Base-by-base conservation (phyloP, 2,888 invertebrate species). In the Hermaeophaga mercurialis region DNA sequence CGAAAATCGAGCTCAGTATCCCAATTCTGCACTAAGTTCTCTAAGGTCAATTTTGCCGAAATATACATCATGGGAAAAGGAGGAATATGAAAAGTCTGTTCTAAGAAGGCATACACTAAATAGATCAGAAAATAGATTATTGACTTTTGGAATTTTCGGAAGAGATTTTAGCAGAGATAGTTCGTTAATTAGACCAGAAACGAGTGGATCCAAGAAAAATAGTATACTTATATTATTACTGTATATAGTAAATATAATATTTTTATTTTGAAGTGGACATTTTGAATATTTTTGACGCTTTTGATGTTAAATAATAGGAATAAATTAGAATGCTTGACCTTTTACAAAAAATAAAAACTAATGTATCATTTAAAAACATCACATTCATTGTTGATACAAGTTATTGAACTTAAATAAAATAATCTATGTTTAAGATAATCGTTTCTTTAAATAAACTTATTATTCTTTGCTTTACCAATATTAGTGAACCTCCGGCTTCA, bases 131-230 rank as follows among this genome's bases (percentile, higher is more conserved):
- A 74, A 68, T 1, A 49, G 82, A 34, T 62, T 84, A 39, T 77
- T 83, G 34, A 72, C 78, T 3, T 83, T 84, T 54, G 81, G 78
- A 0, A 72, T 85, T 5, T 84, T 80, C 76, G 83, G 84, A 0
- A 76, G 84, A 59, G 75, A 80, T 43, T 84, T 78, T 62, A 74
- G 68, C 0, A 75, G 76, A 31, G 83, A 83, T 64, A 31, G 41
- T 14, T 17, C 46, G 2, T 7, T 54, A 14, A 43, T 41, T 24
- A 45, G 14, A n/a, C 26, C 31, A 9, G n/a, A 39, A 39, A 36
- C 9, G 1, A 15, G 9, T 11, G 17, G 36, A 8, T 15, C 2
- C 14, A n/a, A 17, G 11, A 33, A 33, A 14, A 33, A 12, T 33
- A 33, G 33, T 33, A 5, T 33, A 3, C 2, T 33, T 8, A 3